These are phyloP conservation scores for Melitaea athalia DNA, from an alignment of 2,888 invertebrate species.

Conservation along the genomic window DNA sequence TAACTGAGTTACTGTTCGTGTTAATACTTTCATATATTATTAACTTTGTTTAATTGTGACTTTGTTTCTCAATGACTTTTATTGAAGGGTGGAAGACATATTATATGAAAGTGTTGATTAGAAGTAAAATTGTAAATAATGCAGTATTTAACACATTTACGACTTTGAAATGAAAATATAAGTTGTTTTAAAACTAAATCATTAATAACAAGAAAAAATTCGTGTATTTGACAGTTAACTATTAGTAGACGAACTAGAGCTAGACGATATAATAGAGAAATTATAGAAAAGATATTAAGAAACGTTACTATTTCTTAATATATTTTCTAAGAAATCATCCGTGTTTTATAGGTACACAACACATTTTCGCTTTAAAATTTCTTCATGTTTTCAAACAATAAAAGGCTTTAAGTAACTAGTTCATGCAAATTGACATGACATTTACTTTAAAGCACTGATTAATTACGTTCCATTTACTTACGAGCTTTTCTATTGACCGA, in stretches of 20 bases:
- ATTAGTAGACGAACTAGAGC: not conserved
- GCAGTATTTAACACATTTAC: too few species aligned
- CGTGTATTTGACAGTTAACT: not conserved
- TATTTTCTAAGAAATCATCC: too few species aligned
- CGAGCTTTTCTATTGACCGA: conserved; percentile 44
- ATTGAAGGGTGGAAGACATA: not conserved
- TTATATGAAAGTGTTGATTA: not conserved
- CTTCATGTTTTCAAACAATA: conserved; percentile 4
- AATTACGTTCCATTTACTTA: conserved; percentile 51
- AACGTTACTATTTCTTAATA: too few species aligned
- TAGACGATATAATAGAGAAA: not conserved
- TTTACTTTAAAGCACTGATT: conserved; percentile 55
- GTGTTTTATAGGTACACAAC: not conserved
- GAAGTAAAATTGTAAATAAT: too few species aligned
- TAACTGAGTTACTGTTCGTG: conserved; percentile 32
- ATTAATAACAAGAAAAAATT: too few species aligned
- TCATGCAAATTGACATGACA: conserved; percentile 47
- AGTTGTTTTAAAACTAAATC: too few species aligned
- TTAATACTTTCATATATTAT: conserved; percentile 17
- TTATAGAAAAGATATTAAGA: too few species aligned
- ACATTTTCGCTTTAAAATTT: not conserved
- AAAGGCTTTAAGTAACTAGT: conserved; percentile 26
- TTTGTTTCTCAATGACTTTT: conserved; percentile 16
- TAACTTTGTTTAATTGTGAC: conserved; percentile 3
- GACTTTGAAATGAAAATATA: too few species aligned